phyloP scores from a whole-genome alignment of 2,888 invertebrate species.

The Epirrita christyi region DNA sequence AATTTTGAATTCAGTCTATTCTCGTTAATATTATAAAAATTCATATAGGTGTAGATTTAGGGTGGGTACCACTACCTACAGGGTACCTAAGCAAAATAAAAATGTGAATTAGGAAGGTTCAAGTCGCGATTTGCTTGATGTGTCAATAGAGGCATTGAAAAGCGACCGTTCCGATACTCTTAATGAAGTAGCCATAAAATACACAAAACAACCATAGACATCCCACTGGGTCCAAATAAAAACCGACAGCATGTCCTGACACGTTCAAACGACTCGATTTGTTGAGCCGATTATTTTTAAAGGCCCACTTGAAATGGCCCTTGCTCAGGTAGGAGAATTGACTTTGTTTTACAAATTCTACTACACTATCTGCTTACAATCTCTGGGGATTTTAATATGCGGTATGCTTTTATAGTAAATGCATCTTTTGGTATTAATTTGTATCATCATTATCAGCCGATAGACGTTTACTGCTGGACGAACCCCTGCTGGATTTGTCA shows the following conservation, averaged over 20 bases:
- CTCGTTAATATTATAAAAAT: too few species aligned
- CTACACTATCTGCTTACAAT: constrained; percentile 57
- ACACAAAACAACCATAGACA: constrained; percentile 73
- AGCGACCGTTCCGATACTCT: constrained; percentile 60
- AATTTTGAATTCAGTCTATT: too few species aligned
- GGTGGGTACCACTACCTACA: too few species aligned
- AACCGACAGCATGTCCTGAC: constrained; percentile 75
- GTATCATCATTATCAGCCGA: too few species aligned
- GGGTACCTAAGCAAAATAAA: background rate
- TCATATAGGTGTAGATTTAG: too few species aligned
- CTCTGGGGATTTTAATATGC: constrained; percentile 34
- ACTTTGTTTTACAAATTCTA: constrained; percentile 73
- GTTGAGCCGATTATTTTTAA: constrained; percentile 73
- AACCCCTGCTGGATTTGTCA: too few species aligned
- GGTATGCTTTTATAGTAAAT: constrained; percentile 9
- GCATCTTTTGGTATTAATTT: constrained; percentile 8
- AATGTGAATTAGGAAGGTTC: background rate
- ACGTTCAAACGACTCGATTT: constrained; percentile 77
- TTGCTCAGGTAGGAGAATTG: constrained; percentile 58
- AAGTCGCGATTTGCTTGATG: constrained; percentile 47
- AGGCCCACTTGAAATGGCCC: constrained; percentile 42
- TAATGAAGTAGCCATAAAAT: constrained; percentile 79
- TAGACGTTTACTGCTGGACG: too few species aligned
- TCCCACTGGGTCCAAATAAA: constrained; percentile 73
- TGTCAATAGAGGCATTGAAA: constrained; percentile 65